Conservation (phyloP, 2,113 vertebrate genomes). For the Salvelinus fontinalis region DNA sequence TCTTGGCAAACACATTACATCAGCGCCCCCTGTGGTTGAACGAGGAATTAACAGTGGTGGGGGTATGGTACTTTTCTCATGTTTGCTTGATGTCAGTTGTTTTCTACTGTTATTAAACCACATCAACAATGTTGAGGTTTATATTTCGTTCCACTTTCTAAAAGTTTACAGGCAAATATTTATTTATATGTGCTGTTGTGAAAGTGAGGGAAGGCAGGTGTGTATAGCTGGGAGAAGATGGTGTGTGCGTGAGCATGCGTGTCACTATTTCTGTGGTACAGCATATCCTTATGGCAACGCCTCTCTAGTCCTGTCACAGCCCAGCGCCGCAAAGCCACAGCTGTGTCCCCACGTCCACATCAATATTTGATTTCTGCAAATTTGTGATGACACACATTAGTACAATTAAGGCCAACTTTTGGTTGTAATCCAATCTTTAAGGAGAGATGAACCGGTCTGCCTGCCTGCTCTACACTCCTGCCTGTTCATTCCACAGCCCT, state of each 20-base stretch:
- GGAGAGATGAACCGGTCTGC: constrained; percentile 14
- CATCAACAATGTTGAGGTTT: background rate
- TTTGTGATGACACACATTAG: constrained; percentile 71
- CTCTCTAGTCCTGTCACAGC: constrained; percentile 61
- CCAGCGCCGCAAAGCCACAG: constrained; percentile 30
- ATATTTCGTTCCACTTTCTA: background rate
- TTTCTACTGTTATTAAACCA: background rate
- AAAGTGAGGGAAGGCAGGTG: background rate
- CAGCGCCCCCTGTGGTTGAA: constrained; percentile 78
- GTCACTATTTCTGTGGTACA: constrained; percentile 11
- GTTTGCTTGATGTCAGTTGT: background rate
- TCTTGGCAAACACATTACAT: constrained; percentile 62
- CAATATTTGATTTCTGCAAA: constrained; percentile 73
- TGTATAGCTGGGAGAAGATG: background rate
- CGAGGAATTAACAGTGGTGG: constrained; percentile 44
- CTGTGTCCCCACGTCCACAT: constrained; percentile 56
- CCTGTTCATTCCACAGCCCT: constrained; percentile 72
- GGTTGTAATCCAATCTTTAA: constrained; percentile 63
- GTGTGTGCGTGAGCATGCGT: too few species aligned
- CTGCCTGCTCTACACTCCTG: constrained; percentile 51
- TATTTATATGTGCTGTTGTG: background rate
- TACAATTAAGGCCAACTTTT: constrained; percentile 71
- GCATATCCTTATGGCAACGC: constrained; percentile 59
- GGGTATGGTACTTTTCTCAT: background rate
- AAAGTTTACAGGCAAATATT: background rate